Conservation (phyloP, 2,113 vertebrate genomes). For the Chaetodon auriga region DNA sequence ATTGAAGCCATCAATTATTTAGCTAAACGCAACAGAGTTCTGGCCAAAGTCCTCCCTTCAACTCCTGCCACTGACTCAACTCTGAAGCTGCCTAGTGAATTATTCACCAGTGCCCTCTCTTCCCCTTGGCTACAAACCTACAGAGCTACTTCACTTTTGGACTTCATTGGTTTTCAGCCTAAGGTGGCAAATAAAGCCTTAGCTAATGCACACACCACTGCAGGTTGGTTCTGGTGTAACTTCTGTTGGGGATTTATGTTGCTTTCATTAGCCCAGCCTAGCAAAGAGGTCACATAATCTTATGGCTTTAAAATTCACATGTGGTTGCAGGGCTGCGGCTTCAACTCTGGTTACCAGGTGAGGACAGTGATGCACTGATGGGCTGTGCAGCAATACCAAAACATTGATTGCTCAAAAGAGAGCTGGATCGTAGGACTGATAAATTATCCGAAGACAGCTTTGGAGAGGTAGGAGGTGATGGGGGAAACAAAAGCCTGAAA, state of each 20-base stretch:
- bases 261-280: conserved; percentile 28
- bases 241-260: conserved; percentile 36
- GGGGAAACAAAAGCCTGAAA: not conserved
- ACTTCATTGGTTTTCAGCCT: conserved; percentile 52
- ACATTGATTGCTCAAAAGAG: conserved; percentile 9
- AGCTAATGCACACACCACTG: conserved; percentile 32
- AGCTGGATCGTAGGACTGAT: not conserved
- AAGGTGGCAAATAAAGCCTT: conserved; percentile 50
- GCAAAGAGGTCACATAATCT: conserved; percentile 27
- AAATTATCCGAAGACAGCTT: conserved; percentile 15
- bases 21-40: conserved; percentile 52
- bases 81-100: conserved; percentile 58
- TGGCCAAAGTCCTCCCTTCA: conserved; percentile 52
- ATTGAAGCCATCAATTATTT: conserved; percentile 70
- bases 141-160: conserved; percentile 43
- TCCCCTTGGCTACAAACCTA: conserved; percentile 40
- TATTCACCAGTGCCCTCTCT: conserved; percentile 60
- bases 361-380: not conserved
- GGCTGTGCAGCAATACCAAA: not conserved
- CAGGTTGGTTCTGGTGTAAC: conserved; percentile 25
- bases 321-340: not conserved
- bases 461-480: conserved; percentile 13
- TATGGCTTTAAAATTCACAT: conserved; percentile 22
- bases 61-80: conserved; percentile 51
- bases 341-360: conserved; percentile 11